phyloP scores from a whole-genome alignment of 2,888 invertebrate species.

The Aspidiotus destructor region DNA sequence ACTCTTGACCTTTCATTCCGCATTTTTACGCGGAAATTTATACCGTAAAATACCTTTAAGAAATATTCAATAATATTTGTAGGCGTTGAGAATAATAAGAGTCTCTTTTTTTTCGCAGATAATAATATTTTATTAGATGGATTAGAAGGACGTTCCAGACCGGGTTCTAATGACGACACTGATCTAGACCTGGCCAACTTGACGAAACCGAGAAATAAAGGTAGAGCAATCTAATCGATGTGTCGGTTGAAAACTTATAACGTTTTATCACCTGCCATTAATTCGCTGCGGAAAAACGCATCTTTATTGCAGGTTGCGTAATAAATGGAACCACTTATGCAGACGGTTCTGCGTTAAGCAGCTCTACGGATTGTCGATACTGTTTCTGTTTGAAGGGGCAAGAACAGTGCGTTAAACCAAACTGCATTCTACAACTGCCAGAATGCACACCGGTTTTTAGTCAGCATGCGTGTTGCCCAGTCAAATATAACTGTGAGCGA shows the following conservation, averaged over 20 bases:
- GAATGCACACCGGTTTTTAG: constrained; percentile 58
- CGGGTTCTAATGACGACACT: constrained; percentile 7
- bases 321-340: constrained; percentile 62
- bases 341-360: constrained; percentile 73
- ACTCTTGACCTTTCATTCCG: too few species aligned
- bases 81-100: too few species aligned
- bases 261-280: too few species aligned
- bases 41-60: too few species aligned
- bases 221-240: background rate
- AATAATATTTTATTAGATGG: constrained; percentile 3
- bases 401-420: constrained; percentile 67
- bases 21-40: too few species aligned
- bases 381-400: constrained; percentile 70
- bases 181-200: constrained; percentile 3
- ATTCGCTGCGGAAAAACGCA: background rate
- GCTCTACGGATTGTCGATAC: constrained; percentile 69
- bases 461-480: constrained; percentile 65
- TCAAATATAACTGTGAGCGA: constrained; percentile 60
- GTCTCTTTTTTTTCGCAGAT: background rate
- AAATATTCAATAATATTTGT: too few species aligned
- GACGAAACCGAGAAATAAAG: constrained; percentile 5
- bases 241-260: background rate
- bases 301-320: constrained; percentile 53
- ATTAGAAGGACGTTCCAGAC: constrained; percentile 9
- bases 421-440: constrained; percentile 63